Percentiles rank a stretch among this genome's conserved stretches.
Evolutionary conservation across 64 coral and sea anemone genomes (phyloP).

Genomic region (Acropora tenuis): DNA sequence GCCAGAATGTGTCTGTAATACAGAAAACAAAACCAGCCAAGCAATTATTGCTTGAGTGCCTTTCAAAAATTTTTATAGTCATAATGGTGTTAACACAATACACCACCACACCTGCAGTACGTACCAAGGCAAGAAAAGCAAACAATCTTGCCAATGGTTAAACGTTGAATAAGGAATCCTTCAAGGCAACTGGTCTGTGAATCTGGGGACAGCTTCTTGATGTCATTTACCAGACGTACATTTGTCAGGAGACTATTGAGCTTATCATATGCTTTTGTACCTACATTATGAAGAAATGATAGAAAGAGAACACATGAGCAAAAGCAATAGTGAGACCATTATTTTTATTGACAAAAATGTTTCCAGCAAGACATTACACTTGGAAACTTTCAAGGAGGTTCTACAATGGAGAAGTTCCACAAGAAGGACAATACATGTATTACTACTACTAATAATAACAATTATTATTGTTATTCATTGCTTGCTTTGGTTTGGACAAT

Average conservation of each 20-base stretch:
- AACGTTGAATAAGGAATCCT: no score
- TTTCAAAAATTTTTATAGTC: not conserved
- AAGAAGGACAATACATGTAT: not conserved
- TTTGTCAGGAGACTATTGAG: not conserved
- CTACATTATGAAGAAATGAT: not conserved
- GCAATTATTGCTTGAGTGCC: not conserved
- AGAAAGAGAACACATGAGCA: not conserved
- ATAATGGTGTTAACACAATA: not conserved
- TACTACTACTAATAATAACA: not conserved
- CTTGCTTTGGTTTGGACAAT: no score
- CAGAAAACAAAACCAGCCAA: no score
- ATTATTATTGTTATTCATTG: no score
- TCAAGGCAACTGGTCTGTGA: not conserved
- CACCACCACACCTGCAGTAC: not conserved
- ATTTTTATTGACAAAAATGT: not conserved
- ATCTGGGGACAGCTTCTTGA: not conserved
- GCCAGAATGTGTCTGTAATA: not conserved
- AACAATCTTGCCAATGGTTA: no score
- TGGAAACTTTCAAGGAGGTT: not conserved
- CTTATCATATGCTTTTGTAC: not conserved
- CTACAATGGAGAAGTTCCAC: not conserved
- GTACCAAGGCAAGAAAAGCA: no score
- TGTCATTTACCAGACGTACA: conserved; percentile 16
- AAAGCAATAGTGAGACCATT: not conserved
- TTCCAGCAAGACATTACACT: not conserved